A percentile compares a stretch with the other conserved stretches of the same genome.
phyloP scores from a whole-genome alignment of 2,797 vertebrate species.

The Paedocypris micromegethes region DNA sequence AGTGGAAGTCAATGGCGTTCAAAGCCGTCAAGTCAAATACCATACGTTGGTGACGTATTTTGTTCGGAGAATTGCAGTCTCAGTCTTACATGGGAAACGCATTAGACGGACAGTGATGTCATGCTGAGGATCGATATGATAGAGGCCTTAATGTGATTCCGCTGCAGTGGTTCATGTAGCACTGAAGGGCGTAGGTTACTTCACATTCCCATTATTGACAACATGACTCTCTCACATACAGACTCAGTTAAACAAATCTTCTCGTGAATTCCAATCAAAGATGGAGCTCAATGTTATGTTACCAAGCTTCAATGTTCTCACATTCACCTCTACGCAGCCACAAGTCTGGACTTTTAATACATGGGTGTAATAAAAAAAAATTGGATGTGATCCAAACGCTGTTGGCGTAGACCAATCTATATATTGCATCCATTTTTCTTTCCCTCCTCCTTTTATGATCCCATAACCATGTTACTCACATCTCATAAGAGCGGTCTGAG shows the following conservation, averaged over 20 bases:
- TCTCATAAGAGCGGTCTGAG: too few species aligned
- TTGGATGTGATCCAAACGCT: slow-evolving; percentile 3
- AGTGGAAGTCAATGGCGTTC: too few species aligned
- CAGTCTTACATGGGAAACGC: slow-evolving; percentile 32
- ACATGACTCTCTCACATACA: background rate
- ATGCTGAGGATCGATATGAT: slow-evolving; percentile 40
- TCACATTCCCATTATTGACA: slow-evolving; percentile 19
- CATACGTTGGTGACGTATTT: too few species aligned
- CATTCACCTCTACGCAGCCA: background rate
- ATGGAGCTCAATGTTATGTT: slow-evolving; percentile 7
- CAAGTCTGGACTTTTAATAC: background rate
- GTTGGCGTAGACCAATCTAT: background rate
- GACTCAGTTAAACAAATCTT: slow-evolving; percentile 2
- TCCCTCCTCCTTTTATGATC: background rate
- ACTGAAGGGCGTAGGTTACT: slow-evolving; percentile 24
- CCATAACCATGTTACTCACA: background rate
- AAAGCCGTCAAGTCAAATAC: too few species aligned
- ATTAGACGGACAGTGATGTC: slow-evolving; percentile 39
- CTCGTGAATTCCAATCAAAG: background rate
- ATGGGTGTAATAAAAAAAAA: background rate
- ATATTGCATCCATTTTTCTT: background rate
- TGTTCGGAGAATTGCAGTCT: too few species aligned
- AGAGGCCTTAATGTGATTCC: slow-evolving; percentile 36
- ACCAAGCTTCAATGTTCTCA: slow-evolving; percentile 18
- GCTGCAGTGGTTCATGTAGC: slow-evolving; percentile 2